phyloP scores from a whole-genome alignment of 2,797 vertebrate species.

The Hippocampus kuda region DNA sequence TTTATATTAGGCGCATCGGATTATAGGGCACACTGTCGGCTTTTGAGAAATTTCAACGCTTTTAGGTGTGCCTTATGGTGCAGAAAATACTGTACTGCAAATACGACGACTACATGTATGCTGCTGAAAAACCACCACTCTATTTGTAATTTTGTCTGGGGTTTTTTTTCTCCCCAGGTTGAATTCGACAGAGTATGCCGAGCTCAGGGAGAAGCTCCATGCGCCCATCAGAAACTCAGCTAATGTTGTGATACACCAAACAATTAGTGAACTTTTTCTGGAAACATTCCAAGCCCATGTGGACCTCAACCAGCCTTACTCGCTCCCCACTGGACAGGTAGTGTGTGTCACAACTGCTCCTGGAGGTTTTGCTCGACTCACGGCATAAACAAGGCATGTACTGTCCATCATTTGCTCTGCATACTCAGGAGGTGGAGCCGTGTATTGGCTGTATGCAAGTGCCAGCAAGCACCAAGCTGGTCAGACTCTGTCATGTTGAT shows the following conservation, averaged over 20 bases:
- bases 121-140: background rate
- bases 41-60: too few relatives aligned
- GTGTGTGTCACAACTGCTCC: background rate
- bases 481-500: constrained; percentile 74
- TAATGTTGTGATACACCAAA: constrained; percentile 86
- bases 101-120: too few relatives aligned
- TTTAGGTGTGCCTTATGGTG: too few relatives aligned
- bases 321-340: constrained; percentile 76
- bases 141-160: background rate
- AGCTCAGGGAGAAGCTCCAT: constrained; percentile 82
- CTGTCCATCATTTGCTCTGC: background rate
- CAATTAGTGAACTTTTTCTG: constrained; percentile 85
- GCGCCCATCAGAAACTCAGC: constrained; percentile 80
- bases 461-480: constrained; percentile 75
- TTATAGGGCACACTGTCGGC: too few relatives aligned
- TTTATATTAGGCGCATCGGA: too few relatives aligned
- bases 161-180: constrained; percentile 59
- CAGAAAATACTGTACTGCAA: too few relatives aligned
- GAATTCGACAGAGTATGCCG: constrained; percentile 82
- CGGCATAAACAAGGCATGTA: background rate
- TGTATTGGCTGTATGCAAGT: constrained; percentile 93
- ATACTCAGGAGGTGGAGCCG: constrained; percentile 75
- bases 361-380: background rate
- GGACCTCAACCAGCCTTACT: constrained; percentile 73
- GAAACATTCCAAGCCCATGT: constrained; percentile 85